Evolutionary conservation across 2,113 vertebrate genomes (phyloP).

Genomic region (Rhynchomys soricoides): DNA sequence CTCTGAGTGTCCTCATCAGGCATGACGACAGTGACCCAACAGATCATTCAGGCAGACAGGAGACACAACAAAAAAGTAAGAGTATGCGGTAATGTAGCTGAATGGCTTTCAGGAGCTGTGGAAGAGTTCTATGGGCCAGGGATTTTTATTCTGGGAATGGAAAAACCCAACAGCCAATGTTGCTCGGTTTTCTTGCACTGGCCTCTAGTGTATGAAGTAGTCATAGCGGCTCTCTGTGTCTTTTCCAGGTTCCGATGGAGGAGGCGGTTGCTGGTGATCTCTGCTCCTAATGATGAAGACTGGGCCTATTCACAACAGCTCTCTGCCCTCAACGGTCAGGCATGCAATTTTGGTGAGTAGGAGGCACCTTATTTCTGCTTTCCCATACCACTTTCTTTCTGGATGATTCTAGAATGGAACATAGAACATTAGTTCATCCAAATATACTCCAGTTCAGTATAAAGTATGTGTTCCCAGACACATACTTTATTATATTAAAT

Average conservation of each 20-base stretch:
- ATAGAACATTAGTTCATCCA: slow-evolving; percentile 45
- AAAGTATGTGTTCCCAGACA: slow-evolving; percentile 68
- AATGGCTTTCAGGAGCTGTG: not conserved
- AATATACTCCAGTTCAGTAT: slow-evolving; percentile 36
- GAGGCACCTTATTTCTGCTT: slow-evolving; percentile 63
- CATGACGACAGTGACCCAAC: not conserved
- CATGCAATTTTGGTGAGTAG: slow-evolving; percentile 97
- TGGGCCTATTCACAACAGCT: slow-evolving; percentile 99
- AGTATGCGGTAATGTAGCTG: not conserved
- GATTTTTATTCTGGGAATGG: slow-evolving; percentile 43
- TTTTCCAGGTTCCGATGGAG: slow-evolving; percentile 96
- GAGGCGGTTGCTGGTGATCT: slow-evolving; percentile 96
- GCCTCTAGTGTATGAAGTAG: not conserved
- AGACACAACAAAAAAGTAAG: not conserved
- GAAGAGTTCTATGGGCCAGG: not conserved
- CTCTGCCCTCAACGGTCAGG: slow-evolving; percentile 95
- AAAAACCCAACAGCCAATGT: not conserved
- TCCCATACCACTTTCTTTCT: slow-evolving; percentile 73
- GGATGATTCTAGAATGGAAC: slow-evolving; percentile 65
- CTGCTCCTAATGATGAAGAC: slow-evolving; percentile 95
- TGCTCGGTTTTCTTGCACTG: not conserved
- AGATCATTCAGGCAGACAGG: not conserved
- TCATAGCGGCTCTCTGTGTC: not conserved
- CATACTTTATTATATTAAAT: slow-evolving; percentile 32
- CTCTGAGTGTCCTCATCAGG: not conserved